These are phyloP conservation scores for Enteromius mattozi DNA, from an alignment of 2,797 vertebrate genomes.

Conservation along the genomic window DNA sequence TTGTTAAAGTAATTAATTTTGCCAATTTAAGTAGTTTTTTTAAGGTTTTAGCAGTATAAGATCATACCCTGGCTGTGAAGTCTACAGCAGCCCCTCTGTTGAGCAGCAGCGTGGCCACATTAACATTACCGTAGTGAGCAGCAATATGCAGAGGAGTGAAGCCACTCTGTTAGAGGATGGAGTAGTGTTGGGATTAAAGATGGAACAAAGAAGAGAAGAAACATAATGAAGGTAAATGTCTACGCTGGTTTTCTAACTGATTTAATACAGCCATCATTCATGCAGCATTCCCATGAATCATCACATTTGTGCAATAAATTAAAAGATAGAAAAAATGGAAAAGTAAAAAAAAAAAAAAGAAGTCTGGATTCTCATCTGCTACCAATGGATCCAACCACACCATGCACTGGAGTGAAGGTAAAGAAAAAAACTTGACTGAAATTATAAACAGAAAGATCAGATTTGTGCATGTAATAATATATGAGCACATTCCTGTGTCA, in stretches of 20 bases:
- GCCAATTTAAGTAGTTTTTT: not conserved
- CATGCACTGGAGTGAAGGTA: constrained; percentile 46
- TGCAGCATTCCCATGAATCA: constrained; percentile 62
- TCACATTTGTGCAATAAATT: constrained; percentile 62
- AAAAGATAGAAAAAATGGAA: constrained; percentile 42
- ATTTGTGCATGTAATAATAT: not conserved
- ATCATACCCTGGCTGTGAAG: constrained; percentile 93
- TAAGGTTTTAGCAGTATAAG: not conserved
- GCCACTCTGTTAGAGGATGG: constrained; percentile 83
- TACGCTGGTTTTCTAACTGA: not conserved
- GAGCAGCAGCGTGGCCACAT: constrained; percentile 95
- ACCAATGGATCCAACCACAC: constrained; percentile 51
- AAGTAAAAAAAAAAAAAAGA: constrained; percentile 14
- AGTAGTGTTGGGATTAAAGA: constrained; percentile 40
- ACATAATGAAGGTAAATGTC: constrained; percentile 26
- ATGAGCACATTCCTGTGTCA: constrained; percentile 23
- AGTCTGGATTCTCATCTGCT: constrained; percentile 58
- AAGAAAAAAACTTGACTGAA: not conserved
- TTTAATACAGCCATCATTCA: constrained; percentile 28
- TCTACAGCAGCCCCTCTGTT: constrained; percentile 97
- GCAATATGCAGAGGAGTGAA: constrained; percentile 98
- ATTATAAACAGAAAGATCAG: constrained; percentile 10
- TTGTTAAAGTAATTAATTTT: not conserved
- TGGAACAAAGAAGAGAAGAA: not conserved
- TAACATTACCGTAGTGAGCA: constrained; percentile 97